Percentiles rank a stretch among this genome's conserved stretches.
phyloP scores from a whole-genome alignment of 2,113 vertebrate species.

The Etia nguti region DNA sequence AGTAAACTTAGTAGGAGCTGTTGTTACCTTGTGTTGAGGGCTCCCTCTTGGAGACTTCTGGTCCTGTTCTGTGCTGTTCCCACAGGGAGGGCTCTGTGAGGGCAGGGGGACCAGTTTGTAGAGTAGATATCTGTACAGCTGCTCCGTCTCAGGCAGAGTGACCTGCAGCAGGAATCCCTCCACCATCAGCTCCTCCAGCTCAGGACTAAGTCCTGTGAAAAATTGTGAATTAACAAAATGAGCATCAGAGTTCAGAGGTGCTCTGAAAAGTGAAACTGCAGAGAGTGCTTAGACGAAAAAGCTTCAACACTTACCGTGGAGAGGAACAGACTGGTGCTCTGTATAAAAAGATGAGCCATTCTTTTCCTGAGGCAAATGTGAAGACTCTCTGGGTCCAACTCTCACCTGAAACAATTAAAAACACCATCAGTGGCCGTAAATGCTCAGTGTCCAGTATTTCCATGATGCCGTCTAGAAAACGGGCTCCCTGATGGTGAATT shows the following conservation, averaged over 20 bases:
- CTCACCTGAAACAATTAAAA: constrained; percentile 43
- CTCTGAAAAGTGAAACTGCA: background rate
- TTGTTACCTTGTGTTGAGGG: constrained; percentile 42
- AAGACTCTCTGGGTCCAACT: constrained; percentile 27
- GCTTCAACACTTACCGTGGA: constrained; percentile 75
- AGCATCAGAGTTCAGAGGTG: background rate
- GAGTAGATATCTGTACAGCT: constrained; percentile 85
- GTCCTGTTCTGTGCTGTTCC: constrained; percentile 59
- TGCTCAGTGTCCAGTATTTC: background rate
- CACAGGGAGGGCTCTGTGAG: constrained; percentile 49
- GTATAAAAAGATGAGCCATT: constrained; percentile 77
- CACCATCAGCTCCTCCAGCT: constrained; percentile 91
- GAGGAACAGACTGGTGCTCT: constrained; percentile 82
- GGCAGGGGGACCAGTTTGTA: constrained; percentile 70
- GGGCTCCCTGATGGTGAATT: background rate
- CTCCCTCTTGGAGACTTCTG: constrained; percentile 53
- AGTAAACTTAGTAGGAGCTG: background rate
- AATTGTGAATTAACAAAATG: background rate
- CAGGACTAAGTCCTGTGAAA: constrained; percentile 75
- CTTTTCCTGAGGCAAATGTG: constrained; percentile 71
- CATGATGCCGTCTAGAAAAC: background rate
- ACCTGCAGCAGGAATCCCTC: constrained; percentile 95
- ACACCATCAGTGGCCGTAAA: background rate
- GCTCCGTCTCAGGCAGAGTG: constrained; percentile 91
- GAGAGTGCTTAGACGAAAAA: background rate